phyloP scores from a whole-genome alignment of 2,113 vertebrate species.

The Leucosticte australis region DNA sequence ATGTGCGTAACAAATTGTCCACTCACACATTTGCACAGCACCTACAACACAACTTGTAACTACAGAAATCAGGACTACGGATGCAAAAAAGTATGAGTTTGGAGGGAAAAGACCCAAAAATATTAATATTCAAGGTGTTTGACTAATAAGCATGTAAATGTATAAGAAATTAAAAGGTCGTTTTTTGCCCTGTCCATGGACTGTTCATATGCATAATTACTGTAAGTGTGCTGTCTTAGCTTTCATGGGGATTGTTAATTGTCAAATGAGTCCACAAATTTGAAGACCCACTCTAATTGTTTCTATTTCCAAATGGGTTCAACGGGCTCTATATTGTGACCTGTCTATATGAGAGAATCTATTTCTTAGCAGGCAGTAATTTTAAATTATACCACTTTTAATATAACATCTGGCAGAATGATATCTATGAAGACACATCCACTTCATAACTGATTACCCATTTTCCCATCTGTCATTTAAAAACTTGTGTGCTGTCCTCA shows the following conservation, averaged over 20 bases:
- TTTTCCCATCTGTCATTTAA: neutral
- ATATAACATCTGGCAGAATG: neutral
- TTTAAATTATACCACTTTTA: neutral
- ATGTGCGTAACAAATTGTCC: fast-evolving
- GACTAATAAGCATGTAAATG: neutral
- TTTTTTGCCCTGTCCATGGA: neutral
- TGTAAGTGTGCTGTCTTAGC: neutral
- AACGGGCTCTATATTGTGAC: neutral
- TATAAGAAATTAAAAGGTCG: neutral
- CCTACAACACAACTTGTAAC: neutral
- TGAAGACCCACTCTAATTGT: neutral
- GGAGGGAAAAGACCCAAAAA: neutral
- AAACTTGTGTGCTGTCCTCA: neutral
- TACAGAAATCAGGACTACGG: neutral
- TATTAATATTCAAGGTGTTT: neutral
- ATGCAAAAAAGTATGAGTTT: neutral
- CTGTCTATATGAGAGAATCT: neutral
- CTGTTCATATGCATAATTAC: neutral
- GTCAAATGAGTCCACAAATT: neutral
- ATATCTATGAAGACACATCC: neutral
- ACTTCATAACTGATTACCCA: neutral
- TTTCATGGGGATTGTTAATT: neutral
- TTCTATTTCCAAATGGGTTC: neutral
- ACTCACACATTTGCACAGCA: neutral
- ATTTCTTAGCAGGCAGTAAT: neutral